Conservation (phyloP, 2,113 vertebrate species). For the Hemicordylus capensis region DNA sequence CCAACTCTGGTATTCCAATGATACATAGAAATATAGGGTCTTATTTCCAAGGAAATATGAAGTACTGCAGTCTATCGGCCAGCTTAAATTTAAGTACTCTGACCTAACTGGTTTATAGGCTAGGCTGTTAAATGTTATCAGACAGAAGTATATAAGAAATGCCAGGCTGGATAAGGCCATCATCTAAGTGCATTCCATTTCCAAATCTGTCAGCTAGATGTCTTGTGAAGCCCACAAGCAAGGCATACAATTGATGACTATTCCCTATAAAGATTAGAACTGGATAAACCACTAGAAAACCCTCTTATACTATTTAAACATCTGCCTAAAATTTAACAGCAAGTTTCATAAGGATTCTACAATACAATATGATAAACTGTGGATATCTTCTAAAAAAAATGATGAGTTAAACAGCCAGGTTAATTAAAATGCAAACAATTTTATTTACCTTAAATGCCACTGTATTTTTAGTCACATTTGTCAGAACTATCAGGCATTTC, state of each 20-base stretch:
- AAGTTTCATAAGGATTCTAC: background rate
- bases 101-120: background rate
- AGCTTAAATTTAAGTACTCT: background rate
- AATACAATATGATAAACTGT: background rate
- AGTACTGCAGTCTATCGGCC: too few relatives aligned
- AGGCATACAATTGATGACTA: background rate
- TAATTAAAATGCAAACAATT: background rate
- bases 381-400: background rate
- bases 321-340: background rate
- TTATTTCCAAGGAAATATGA: background rate
- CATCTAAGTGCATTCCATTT: background rate
- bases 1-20: background rate
- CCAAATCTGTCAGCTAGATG: background rate
- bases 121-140: background rate
- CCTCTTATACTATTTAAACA: too few relatives aligned
- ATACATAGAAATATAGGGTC: background rate
- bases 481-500: slow-evolving; percentile 92
- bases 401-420: background rate
- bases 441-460: slow-evolving; percentile 95
- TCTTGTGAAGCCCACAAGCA: background rate
- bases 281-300: background rate
- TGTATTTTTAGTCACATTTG: slow-evolving; percentile 93
- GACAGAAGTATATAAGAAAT: background rate
- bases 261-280: background rate
- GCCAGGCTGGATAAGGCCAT: background rate